These are phyloP conservation scores for Chironomus riparius DNA, from an alignment of 2,888 invertebrate species.

Conservation along the genomic window DNA sequence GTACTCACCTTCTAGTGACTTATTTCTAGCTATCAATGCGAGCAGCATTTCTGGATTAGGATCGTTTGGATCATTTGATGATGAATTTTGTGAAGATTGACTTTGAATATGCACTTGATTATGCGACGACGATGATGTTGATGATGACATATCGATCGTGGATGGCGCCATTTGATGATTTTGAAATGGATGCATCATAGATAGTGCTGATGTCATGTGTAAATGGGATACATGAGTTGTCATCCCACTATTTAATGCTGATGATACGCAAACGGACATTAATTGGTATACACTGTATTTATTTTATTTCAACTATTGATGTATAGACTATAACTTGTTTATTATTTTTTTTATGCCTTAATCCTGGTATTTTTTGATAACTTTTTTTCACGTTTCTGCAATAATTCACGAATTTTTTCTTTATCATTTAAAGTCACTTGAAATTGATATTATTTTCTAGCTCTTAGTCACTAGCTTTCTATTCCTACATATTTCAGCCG, in stretches of 20 bases:
- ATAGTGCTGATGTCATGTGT: conserved; percentile 31
- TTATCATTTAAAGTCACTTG: too few species aligned
- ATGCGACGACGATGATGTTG: conserved; percentile 31
- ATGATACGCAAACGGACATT: conserved; percentile 32
- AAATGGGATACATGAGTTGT: conserved; percentile 22
- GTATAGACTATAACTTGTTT: background rate
- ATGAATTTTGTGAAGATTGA: conserved; percentile 29
- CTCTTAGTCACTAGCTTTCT: too few species aligned
- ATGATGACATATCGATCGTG: conserved; percentile 36
- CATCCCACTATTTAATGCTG: conserved; percentile 28
- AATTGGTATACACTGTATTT: background rate
- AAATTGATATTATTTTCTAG: too few species aligned
- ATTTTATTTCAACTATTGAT: background rate
- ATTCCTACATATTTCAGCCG: too few species aligned
- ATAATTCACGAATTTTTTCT: too few species aligned
- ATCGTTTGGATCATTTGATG: conserved; percentile 39
- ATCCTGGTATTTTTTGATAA: background rate
- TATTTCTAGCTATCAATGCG: conserved; percentile 75
- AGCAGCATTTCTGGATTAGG: conserved; percentile 78
- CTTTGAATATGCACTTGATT: conserved; percentile 30
- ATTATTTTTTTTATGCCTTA: background rate
- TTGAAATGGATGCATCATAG: conserved; percentile 39
- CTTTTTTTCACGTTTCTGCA: background rate
- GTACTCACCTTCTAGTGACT: conserved; percentile 75
- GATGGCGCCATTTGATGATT: conserved; percentile 32